Conservation (phyloP, 2,888 invertebrate genomes). For the Troilus luridus region DNA sequence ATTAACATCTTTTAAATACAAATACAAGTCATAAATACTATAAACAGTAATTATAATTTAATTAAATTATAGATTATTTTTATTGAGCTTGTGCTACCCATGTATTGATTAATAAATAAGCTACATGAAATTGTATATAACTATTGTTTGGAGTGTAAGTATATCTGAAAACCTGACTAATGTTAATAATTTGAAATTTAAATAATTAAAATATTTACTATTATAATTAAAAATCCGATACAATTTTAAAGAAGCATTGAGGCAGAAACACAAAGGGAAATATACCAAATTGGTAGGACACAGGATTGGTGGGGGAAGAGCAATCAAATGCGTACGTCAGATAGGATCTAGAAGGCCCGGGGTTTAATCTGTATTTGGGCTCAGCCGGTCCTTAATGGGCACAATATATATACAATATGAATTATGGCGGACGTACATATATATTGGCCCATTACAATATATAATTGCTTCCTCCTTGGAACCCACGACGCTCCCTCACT, state of each 20-base stretch:
- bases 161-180: no score
- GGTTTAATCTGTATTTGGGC: background rate
- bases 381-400: background rate
- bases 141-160: no score
- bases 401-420: slow-evolving; percentile 39
- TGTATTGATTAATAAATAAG: no score
- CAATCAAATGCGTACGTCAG: background rate
- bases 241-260: background rate
- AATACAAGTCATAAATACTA: no score
- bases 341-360: slow-evolving; percentile 5
- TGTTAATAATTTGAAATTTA: no score
- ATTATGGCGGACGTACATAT: slow-evolving; percentile 13
- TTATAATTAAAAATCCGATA: no score
- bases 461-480: background rate
- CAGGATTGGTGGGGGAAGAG: background rate
- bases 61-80: no score
- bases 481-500: background rate
- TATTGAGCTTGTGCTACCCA: no score
- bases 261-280: background rate
- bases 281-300: background rate
- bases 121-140: no score
- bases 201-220: no score
- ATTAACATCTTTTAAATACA: no score
- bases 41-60: no score
- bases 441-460: slow-evolving; percentile 40